Conservation (phyloP, 1,140 invertebrate genomes). For the Drosophila teissieri region DNA sequence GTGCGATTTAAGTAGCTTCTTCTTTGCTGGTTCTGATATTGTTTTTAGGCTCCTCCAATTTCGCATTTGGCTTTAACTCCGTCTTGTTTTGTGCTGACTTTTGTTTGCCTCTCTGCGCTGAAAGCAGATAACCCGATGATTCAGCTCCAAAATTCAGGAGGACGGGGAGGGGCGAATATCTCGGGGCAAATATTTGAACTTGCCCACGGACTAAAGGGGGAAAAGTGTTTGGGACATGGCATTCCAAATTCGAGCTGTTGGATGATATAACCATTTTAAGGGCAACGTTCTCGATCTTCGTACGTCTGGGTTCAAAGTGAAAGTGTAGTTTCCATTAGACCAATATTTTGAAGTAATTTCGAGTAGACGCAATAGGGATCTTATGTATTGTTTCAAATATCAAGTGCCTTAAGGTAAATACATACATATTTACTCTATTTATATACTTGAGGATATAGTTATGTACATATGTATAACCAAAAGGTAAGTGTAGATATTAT, state of each 20-base stretch:
- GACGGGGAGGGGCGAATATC: slow-evolving; percentile 5
- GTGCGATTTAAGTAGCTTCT: slow-evolving; percentile 33
- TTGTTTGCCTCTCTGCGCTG: slow-evolving; percentile 38
- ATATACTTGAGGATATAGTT: too few relatives aligned
- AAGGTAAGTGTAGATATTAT: too few relatives aligned
- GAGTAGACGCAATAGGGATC: too few relatives aligned
- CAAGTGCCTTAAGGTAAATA: too few relatives aligned
- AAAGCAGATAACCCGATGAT: slow-evolving; percentile 44
- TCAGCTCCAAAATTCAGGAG: slow-evolving; percentile 32
- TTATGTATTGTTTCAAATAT: too few relatives aligned
- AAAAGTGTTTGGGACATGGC: not conserved
- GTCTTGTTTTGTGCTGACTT: slow-evolving; percentile 55
- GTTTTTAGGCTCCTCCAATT: slow-evolving; percentile 44
- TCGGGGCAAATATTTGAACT: slow-evolving; percentile 38
- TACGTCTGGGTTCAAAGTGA: not conserved
- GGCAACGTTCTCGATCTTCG: slow-evolving; percentile 17
- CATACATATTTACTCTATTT: too few relatives aligned
- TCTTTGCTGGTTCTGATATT: slow-evolving; percentile 1
- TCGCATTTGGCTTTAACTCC: slow-evolving; percentile 26
- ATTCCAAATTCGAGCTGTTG: not conserved
- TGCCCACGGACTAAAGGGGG: not conserved
- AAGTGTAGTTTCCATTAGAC: not conserved
- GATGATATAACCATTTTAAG: slow-evolving; percentile 21
- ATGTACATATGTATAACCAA: too few relatives aligned
- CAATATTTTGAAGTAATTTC: not conserved